Base-by-base conservation (phyloP, 2,888 invertebrate species). In the Drosophila merina region DNA sequence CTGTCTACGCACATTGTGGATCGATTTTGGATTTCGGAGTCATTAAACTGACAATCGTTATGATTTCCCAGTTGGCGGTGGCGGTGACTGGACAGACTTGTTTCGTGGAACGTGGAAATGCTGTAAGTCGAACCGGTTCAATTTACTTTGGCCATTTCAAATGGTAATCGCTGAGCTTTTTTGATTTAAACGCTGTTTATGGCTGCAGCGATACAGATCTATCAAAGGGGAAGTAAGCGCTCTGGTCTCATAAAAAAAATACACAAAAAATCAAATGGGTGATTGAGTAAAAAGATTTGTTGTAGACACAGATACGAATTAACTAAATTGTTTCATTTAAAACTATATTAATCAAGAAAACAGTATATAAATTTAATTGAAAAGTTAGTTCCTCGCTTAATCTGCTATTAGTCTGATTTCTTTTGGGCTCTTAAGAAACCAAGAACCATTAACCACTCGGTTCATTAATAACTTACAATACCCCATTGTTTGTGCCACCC, bases 11-110 rank as follows among this genome's bases (percentile, higher is more conserved):
- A 71, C 33, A 38, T 56, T 66, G 55, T 56, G 56, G 50, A 80
- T 76, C 72, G 72, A 80, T 80, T 76, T 76, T 68, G 76, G 74
- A 66, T 80, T 76, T 76, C 63, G 76, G 74, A 66, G 77, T 79
- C 78, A 82, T 77, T 79, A 82, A 79, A 76, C 75, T 70, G 75
- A 69, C 72, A 64, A 67, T 72, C 67, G 79, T 79, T 79, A 75
- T 68, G 75, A 81, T 84, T 81, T 81, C 77, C 80, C 80, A 84
- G 75, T 72, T 77, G 75, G 69, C 60, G 77, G 55, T 77, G 75
- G 69, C 60, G 77, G 55, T 59, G 52, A 55, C 66, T 47, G 54
- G 49, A 67, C 49, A 44, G 64, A 64, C 64, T 66, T 30, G 64
- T 66, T 64, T 64, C 31, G 47, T 36, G 30, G 30, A 33, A 55